Conservation (phyloP, 1,140 invertebrate species). For the Planococcus citri region DNA sequence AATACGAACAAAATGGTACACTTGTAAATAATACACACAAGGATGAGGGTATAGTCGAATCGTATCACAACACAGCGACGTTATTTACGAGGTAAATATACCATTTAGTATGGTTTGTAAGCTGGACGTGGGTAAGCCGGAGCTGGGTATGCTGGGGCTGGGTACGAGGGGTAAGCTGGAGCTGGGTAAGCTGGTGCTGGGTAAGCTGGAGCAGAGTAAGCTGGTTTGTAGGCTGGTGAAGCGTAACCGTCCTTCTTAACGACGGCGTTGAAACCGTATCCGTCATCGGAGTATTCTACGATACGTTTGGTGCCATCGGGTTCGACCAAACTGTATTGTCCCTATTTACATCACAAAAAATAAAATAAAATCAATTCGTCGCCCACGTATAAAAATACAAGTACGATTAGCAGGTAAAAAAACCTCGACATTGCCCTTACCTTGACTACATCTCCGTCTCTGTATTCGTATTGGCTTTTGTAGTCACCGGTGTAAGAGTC, state of each 20-base stretch:
- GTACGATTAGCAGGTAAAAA: too few species aligned
- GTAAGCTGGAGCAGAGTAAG: conserved; percentile 12
- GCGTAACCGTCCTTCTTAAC: conserved; percentile 27
- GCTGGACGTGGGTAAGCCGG: conserved; percentile 18
- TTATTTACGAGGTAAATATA: not conserved
- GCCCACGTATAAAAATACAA: too few species aligned
- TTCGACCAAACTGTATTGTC: conserved; percentile 36
- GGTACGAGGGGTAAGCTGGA: conserved; percentile 16
- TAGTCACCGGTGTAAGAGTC: conserved; percentile 33
- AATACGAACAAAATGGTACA: not conserved
- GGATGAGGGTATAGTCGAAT: too few species aligned
- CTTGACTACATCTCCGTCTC: conserved; percentile 43
- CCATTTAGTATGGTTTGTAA: conserved; percentile 17
- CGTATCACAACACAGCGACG: not conserved
- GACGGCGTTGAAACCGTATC: conserved; percentile 31
- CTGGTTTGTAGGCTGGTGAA: conserved; percentile 29
- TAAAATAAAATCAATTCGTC: too few species aligned
- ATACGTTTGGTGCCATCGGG: conserved; percentile 42
- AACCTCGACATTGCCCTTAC: too few species aligned
- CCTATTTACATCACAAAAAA: conserved; percentile 35
- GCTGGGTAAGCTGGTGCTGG: conserved; percentile 32
- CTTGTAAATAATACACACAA: not conserved
- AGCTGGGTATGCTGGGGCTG: conserved; percentile 20
- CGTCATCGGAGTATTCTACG: conserved; percentile 46
- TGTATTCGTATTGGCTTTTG: conserved; percentile 33